Evolutionary conservation across 2,113 vertebrate genomes (phyloP).

Genomic region (Thinocorus orbignyianus): DNA sequence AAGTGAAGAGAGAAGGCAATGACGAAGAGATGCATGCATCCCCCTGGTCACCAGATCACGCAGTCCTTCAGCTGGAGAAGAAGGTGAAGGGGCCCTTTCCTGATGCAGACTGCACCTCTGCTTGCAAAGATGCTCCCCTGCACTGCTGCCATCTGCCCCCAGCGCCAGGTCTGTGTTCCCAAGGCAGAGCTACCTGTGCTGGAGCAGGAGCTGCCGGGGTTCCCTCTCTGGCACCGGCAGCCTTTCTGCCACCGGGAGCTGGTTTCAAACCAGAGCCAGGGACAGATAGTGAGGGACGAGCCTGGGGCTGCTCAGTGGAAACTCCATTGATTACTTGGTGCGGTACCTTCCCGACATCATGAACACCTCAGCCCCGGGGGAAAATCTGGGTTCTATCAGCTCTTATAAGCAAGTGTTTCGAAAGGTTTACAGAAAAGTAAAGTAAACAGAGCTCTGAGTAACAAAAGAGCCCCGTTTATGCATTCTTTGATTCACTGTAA

Average conservation of each 20-base stretch:
- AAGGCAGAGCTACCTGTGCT: not conserved
- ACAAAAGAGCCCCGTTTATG: slow-evolving; percentile 86
- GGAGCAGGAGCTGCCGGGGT: not conserved
- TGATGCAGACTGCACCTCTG: not conserved
- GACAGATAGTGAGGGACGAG: not conserved
- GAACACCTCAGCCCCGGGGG: slow-evolving; percentile 75
- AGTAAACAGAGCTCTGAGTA: slow-evolving; percentile 87
- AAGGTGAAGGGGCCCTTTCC: not conserved
- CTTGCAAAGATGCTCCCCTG: not conserved
- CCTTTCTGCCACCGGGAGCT: not conserved
- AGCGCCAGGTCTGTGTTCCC: not conserved
- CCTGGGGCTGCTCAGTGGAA: slow-evolving; percentile 40
- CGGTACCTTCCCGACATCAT: slow-evolving; percentile 73
- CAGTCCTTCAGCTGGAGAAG: not conserved
- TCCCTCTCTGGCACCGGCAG: not conserved
- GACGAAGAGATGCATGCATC: not conserved
- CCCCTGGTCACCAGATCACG: not conserved
- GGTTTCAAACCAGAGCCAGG: not conserved
- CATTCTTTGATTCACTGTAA: slow-evolving; percentile 87
- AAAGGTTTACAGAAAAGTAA: slow-evolving; percentile 89
- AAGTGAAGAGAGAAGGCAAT: not conserved
- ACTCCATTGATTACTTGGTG: slow-evolving; percentile 57
- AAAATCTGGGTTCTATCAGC: slow-evolving; percentile 80
- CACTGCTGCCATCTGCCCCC: not conserved
- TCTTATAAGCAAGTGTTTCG: slow-evolving; percentile 86